Conservation (phyloP, 2,113 vertebrate genomes). For the Thoracochromis brauschi region DNA sequence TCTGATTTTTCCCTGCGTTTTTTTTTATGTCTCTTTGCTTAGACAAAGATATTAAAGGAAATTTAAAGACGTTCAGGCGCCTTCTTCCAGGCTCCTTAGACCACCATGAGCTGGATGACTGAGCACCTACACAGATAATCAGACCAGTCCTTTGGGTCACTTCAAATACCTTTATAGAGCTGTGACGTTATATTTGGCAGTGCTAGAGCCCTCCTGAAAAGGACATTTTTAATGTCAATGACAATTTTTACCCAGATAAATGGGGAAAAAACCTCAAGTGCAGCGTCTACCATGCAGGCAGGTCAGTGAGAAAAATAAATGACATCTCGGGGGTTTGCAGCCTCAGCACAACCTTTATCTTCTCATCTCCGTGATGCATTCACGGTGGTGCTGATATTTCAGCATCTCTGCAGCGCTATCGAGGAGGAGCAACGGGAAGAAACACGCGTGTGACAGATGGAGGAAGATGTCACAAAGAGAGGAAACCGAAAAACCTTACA, state of each 20-base stretch:
- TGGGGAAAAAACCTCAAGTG: fast-evolving
- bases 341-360: neutral
- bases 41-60: neutral
- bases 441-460: neutral
- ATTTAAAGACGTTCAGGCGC: fast-evolving
- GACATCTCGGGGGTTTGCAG: neutral
- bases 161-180: neutral
- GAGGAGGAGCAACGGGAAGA: neutral
- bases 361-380: neutral
- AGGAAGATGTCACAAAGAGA: neutral
- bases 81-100: neutral
- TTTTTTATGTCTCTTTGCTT: neutral
- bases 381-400: neutral
- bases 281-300: fast-evolving
- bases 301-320: fast-evolving
- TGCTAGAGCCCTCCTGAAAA: neutral
- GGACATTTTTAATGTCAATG: neutral
- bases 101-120: neutral
- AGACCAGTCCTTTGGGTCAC: neutral
- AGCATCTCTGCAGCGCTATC: neutral
- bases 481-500: fast-evolving
- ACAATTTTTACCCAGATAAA: neutral
- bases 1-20: neutral
- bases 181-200: neutral
- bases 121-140: neutral